Evolutionary conservation across 2,113 vertebrate species (phyloP).

Genomic region (Hydrochoerus hydrochaeris): DNA sequence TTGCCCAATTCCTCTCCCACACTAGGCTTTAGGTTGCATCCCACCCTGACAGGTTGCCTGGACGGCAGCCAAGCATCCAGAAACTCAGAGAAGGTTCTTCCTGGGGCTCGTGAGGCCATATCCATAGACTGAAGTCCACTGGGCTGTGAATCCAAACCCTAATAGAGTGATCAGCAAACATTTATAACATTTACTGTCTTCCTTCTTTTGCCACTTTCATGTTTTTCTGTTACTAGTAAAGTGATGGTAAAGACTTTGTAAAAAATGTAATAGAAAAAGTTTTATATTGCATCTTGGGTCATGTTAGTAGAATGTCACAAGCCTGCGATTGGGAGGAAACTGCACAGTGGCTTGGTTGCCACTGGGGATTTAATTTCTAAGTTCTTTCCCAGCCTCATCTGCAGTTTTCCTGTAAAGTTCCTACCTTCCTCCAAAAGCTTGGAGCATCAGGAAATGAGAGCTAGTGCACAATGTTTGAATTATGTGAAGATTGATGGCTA

Average conservation of each 20-base stretch:
- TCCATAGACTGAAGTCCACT: background rate
- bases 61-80: conserved; percentile 11
- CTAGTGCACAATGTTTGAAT: background rate
- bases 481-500: background rate
- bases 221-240: background rate
- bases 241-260: background rate
- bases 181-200: background rate
- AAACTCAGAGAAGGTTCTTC: background rate
- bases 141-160: background rate
- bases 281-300: background rate
- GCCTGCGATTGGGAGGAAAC: background rate
- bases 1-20: background rate
- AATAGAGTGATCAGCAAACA: background rate
- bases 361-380: background rate
- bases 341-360: background rate
- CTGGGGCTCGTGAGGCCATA: conserved; percentile 17
- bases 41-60: background rate
- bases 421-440: background rate
- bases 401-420: background rate
- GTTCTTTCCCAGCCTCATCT: background rate
- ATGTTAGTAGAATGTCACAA: background rate
- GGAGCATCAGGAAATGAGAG: background rate
- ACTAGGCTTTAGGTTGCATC: background rate
- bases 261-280: background rate
- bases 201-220: background rate